A percentile compares a stretch with the other conserved stretches of the same genome.
phyloP scores from a whole-genome alignment of 2,797 vertebrate genomes.

The Cottoperca gobio region DNA sequence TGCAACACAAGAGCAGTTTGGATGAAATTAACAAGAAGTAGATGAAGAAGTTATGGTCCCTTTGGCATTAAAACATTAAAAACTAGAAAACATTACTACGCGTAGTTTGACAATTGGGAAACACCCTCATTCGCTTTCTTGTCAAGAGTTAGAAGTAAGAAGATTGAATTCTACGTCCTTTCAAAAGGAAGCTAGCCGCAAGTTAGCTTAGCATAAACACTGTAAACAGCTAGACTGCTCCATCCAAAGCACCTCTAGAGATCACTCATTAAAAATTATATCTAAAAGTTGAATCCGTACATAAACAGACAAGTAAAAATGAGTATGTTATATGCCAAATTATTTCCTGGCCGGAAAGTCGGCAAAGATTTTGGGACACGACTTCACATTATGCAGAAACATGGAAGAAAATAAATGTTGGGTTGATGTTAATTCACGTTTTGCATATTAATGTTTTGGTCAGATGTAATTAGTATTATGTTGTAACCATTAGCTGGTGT shows the following conservation, averaged over 20 bases:
- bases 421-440: background rate
- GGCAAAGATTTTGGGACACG: too few relatives aligned
- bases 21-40: background rate
- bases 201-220: conserved; percentile 7
- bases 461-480: background rate
- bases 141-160: background rate
- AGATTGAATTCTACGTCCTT: background rate
- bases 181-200: background rate
- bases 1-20: conserved; percentile 3
- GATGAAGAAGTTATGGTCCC: conserved; percentile 3
- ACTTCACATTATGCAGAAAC: background rate
- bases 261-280: too few relatives aligned
- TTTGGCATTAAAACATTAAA: background rate
- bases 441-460: background rate
- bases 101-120: background rate
- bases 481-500: background rate
- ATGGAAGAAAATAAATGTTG: background rate
- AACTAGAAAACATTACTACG: background rate
- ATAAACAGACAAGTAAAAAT: too few relatives aligned
- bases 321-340: too few relatives aligned
- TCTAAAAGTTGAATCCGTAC: too few relatives aligned
- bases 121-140: background rate
- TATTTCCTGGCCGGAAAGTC: too few relatives aligned
- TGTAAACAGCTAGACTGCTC: background rate
- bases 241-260: background rate